These are phyloP conservation scores for Priocnemis perturbator DNA, from an alignment of 2,888 invertebrate species.

Conservation along the genomic window DNA sequence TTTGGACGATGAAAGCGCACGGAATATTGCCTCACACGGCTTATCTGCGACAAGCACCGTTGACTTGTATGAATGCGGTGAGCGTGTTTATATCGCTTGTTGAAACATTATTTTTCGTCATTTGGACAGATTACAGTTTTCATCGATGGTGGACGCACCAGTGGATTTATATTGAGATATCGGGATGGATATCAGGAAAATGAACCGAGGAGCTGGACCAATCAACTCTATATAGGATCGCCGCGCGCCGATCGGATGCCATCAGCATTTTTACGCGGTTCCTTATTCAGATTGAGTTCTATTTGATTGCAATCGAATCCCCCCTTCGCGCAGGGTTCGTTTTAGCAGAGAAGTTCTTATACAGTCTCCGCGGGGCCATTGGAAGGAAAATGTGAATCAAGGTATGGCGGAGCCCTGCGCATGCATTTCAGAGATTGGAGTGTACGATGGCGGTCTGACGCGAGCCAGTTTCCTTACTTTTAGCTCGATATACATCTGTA, in stretches of 20 bases:
- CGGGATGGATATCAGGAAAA: background rate
- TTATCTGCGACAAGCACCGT: no score
- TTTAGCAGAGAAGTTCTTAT: constrained; percentile 3
- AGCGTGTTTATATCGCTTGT: no score
- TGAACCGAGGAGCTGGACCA: constrained; percentile 4
- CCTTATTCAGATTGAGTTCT: constrained; percentile 14
- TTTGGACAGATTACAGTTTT: no score
- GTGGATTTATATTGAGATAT: background rate
- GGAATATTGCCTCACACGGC: no score
- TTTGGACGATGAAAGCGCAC: no score
- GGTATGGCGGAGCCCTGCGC: constrained; percentile 2
- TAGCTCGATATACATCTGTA: no score
- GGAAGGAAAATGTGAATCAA: constrained; percentile 1
- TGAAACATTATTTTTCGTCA: no score
- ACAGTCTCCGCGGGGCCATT: constrained; percentile 6
- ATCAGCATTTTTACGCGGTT: constrained; percentile 20
- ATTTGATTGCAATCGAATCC: constrained; percentile 17
- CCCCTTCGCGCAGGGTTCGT: background rate
- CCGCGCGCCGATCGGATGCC: background rate
- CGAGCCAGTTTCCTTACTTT: no score
- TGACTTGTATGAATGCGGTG: no score
- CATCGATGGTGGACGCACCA: no score
- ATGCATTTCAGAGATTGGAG: constrained; percentile 7
- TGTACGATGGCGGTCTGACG: no score
- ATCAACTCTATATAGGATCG: constrained; percentile 12